Percentiles rank a stretch among this genome's conserved stretches.
These are phyloP conservation scores for Galeruca laticollis DNA, from an alignment of 2,888 invertebrate species.

Conservation along the genomic window DNA sequence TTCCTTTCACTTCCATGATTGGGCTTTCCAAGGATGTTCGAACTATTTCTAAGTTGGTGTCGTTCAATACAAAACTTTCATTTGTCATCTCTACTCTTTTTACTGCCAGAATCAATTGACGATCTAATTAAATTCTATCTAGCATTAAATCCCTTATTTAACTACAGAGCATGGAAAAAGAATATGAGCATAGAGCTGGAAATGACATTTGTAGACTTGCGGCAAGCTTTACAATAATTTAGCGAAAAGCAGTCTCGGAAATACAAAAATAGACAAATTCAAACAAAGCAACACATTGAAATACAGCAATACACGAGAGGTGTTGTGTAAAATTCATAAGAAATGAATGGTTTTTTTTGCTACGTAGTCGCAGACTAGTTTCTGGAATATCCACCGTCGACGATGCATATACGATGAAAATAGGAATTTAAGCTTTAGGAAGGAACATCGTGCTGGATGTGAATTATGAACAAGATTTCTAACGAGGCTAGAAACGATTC, in stretches of 20 bases:
- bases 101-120: too few relatives aligned
- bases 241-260: conserved; percentile 50
- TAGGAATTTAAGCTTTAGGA: not conserved
- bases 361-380: conserved; percentile 34
- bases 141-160: too few relatives aligned
- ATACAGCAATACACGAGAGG: conserved; percentile 51
- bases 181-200: too few relatives aligned
- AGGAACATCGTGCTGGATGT: not conserved
- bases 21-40: too few relatives aligned
- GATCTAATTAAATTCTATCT: too few relatives aligned
- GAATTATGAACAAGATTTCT: not conserved
- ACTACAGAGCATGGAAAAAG: too few relatives aligned
- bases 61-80: too few relatives aligned
- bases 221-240: too few relatives aligned
- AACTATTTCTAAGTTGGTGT: too few relatives aligned
- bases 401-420: conserved; percentile 16
- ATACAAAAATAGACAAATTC: conserved; percentile 55
- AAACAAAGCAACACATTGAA: conserved; percentile 53
- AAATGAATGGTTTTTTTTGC: conserved; percentile 62
- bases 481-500: not conserved
- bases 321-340: conserved; percentile 64
- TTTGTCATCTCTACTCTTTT: too few relatives aligned
- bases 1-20: too few relatives aligned
- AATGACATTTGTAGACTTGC: too few relatives aligned
- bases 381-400: conserved; percentile 1